Conservation (phyloP, 1,140 invertebrate species). For the Psilanteris sp. region DNA sequence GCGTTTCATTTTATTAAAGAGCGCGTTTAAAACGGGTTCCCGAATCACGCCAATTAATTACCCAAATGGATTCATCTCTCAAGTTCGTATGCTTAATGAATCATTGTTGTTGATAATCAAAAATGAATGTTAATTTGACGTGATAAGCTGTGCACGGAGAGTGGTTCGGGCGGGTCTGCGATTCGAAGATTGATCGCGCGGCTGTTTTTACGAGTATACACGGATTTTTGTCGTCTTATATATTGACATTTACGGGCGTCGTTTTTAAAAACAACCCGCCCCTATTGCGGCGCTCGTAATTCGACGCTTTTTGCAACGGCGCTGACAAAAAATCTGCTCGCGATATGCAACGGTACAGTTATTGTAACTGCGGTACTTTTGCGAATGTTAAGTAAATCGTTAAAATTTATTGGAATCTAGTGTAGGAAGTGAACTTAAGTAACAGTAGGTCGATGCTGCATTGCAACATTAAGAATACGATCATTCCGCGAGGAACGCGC, state of each 20-base stretch:
- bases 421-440: slow-evolving; percentile 45
- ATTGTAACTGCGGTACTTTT: slow-evolving; percentile 18
- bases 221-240: too few species aligned
- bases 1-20: slow-evolving; percentile 2
- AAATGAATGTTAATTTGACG: too few species aligned
- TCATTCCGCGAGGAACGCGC: slow-evolving; percentile 44
- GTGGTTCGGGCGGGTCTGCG: too few species aligned
- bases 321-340: slow-evolving; percentile 12
- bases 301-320: too few species aligned
- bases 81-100: too few species aligned
- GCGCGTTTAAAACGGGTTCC: not conserved
- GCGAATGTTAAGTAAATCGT: slow-evolving; percentile 38
- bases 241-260: too few species aligned
- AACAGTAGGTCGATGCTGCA: slow-evolving; percentile 30
- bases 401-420: slow-evolving; percentile 39
- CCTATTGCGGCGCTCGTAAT: too few species aligned
- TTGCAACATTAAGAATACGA: slow-evolving; percentile 49
- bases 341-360: slow-evolving; percentile 22
- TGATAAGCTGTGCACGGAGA: too few species aligned
- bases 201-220: too few species aligned
- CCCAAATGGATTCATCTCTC: not conserved
- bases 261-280: too few species aligned
- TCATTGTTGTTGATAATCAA: too few species aligned
- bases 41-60: slow-evolving; percentile 5
- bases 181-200: too few species aligned